Evolutionary conservation across 2,888 invertebrate genomes (phyloP).

Genomic region (Xestia ashworthii): DNA sequence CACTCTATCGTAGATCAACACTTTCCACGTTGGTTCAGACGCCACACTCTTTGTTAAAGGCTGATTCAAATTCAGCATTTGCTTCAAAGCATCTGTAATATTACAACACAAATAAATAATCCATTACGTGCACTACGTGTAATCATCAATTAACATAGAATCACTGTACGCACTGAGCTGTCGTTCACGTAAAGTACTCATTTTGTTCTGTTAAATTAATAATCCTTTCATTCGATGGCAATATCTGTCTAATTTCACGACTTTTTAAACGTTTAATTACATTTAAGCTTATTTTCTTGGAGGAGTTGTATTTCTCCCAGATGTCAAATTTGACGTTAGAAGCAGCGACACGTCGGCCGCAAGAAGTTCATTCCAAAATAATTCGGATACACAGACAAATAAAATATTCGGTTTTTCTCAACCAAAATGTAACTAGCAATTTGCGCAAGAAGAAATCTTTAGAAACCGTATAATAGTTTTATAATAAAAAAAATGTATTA

Average conservation of each 20-base stretch:
- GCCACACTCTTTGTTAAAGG: slow-evolving; percentile 94
- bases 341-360: slow-evolving; percentile 63
- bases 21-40: slow-evolving; percentile 98
- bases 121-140: slow-evolving; percentile 54
- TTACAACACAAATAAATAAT: slow-evolving; percentile 57
- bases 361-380: slow-evolving; percentile 44
- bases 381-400: slow-evolving; percentile 14
- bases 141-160: slow-evolving; percentile 40
- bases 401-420: not conserved
- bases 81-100: slow-evolving; percentile 96
- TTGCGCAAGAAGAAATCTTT: not conserved
- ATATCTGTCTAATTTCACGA: slow-evolving; percentile 37
- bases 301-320: slow-evolving; percentile 50
- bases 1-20: slow-evolving; percentile 98
- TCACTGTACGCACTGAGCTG: slow-evolving; percentile 73
- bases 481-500: not conserved
- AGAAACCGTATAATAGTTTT: not conserved
- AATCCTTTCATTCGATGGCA: slow-evolving; percentile 53
- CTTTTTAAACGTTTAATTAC: slow-evolving; percentile 47
- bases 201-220: slow-evolving; percentile 52
- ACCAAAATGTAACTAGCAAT: not conserved
- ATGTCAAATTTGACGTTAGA: slow-evolving; percentile 64
- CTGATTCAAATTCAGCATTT: slow-evolving; percentile 98
- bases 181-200: slow-evolving; percentile 73
- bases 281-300: slow-evolving; percentile 50